Evolutionary conservation across 2,113 vertebrate species (phyloP).

Genomic region (Sterna hirundo): DNA sequence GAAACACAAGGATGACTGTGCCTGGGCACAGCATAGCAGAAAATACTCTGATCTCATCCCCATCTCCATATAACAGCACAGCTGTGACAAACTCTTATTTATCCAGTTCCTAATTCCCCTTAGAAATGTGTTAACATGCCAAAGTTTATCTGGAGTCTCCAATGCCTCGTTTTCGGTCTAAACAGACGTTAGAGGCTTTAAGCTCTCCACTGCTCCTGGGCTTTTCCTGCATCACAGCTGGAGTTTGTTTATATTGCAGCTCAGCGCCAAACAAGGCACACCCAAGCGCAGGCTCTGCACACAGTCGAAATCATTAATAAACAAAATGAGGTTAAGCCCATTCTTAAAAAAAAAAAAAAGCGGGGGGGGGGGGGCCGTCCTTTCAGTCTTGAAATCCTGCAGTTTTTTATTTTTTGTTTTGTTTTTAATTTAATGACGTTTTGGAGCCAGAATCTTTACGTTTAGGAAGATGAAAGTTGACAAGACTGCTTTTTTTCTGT

Average conservation of each 20-base stretch:
- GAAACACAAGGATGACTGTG: neutral
- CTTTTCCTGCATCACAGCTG: slow-evolving; percentile 27
- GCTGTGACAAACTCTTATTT: neutral
- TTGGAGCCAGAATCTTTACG: neutral
- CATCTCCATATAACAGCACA: neutral
- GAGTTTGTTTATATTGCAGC: slow-evolving; percentile 14
- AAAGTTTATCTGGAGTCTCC: slow-evolving; percentile 2
- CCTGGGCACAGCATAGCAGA: neutral
- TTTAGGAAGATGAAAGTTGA: neutral
- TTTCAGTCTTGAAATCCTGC: neutral
- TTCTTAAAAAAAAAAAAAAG: neutral
- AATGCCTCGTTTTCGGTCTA: slow-evolving; percentile 9
- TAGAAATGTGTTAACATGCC: neutral
- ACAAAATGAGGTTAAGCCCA: neutral
- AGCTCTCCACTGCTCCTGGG: neutral
- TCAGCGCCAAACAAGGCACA: slow-evolving; percentile 16
- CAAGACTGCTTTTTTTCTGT: neutral
- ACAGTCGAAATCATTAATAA: slow-evolving; percentile 9
- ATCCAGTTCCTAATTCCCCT: neutral
- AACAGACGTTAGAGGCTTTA: neutral
- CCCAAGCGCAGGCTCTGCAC: neutral
- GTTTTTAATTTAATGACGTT: neutral
- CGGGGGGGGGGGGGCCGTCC: neutral
- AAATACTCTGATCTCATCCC: neutral
- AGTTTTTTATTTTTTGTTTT: neutral